Percentiles rank a stretch among this genome's conserved stretches.
phyloP scores from a whole-genome alignment of 2,888 invertebrate genomes.

The Drosophila ezoana region DNA sequence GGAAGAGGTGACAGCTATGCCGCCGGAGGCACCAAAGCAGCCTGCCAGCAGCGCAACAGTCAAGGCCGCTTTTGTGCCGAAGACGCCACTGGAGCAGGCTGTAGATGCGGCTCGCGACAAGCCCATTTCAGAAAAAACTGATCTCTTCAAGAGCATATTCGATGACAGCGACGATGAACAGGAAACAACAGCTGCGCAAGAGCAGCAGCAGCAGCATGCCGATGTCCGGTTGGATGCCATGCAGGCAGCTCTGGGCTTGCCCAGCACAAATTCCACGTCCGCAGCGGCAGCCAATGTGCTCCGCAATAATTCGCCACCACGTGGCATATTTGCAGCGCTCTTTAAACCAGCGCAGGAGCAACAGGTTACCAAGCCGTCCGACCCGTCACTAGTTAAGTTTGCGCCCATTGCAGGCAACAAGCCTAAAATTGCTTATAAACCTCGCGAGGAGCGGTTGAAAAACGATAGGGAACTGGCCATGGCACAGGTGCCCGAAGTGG shows the following conservation, averaged over 20 bases:
- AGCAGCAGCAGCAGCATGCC: constrained; percentile 55
- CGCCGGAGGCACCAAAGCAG: constrained; percentile 1
- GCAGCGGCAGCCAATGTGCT: constrained; percentile 86
- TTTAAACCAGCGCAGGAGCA: constrained; percentile 54
- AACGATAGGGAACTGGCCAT: constrained; percentile 53
- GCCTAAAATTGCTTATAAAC: constrained; percentile 68
- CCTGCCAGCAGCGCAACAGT: constrained; percentile 1
- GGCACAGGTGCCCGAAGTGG: constrained; percentile 30
- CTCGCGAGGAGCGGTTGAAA: constrained; percentile 57
- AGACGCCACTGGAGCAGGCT: constrained; percentile 81
- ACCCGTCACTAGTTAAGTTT: constrained; percentile 48
- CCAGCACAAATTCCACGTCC: constrained; percentile 40
- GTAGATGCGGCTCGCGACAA: constrained; percentile 78
- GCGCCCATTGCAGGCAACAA: constrained; percentile 64
- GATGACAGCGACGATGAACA: constrained; percentile 90
- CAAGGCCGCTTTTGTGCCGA: constrained; percentile 67
- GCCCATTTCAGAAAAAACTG: constrained; percentile 88
- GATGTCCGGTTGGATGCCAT: constrained; percentile 52
- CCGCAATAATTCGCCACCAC: constrained; percentile 89
- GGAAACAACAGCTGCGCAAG: constrained; percentile 70
- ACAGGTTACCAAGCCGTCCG: background rate
- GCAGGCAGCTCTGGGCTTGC: constrained; percentile 50
- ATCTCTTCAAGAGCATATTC: constrained; percentile 96
- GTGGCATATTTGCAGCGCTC: constrained; percentile 88
- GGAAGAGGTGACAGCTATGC: background rate